Conservation (phyloP, 2,113 vertebrate genomes). For the Micronisus gabar region DNA sequence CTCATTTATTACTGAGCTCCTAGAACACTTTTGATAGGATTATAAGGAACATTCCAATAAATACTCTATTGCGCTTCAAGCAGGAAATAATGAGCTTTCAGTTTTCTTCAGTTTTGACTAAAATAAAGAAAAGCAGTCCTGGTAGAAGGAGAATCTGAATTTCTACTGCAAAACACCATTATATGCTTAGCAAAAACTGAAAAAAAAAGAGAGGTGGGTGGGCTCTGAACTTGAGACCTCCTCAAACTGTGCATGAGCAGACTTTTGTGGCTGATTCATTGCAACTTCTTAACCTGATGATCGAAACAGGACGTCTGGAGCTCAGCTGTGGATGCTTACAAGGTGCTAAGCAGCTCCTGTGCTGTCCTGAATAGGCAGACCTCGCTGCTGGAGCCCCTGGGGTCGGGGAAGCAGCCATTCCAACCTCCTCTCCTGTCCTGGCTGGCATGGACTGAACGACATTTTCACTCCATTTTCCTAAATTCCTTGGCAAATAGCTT, state of each 20-base stretch:
- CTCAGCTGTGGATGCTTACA: neutral
- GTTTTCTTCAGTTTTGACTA: neutral
- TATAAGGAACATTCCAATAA: constrained; percentile 25
- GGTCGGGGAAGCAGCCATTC: no score
- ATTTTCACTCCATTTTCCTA: neutral
- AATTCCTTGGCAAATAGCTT: neutral
- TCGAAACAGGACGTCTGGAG: neutral
- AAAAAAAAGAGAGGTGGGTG: neutral
- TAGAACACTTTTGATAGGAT: constrained; percentile 34
- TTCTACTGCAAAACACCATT: neutral
- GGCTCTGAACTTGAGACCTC: neutral
- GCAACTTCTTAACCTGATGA: neutral
- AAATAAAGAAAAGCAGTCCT: constrained; percentile 8
- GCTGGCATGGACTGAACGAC: fast-evolving
- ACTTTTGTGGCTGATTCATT: neutral
- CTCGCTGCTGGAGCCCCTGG: neutral
- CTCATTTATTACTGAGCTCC: constrained; percentile 2
- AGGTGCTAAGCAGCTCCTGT: neutral
- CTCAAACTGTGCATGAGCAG: neutral
- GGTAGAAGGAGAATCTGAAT: neutral
- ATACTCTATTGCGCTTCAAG: neutral
- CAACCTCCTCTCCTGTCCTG: neutral
- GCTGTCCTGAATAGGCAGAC: neutral
- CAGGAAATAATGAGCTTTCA: constrained; percentile 39
- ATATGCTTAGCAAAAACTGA: neutral